Evolutionary conservation across 2,888 invertebrate genomes (phyloP).

Genomic region (Cheilosia urbana): DNA sequence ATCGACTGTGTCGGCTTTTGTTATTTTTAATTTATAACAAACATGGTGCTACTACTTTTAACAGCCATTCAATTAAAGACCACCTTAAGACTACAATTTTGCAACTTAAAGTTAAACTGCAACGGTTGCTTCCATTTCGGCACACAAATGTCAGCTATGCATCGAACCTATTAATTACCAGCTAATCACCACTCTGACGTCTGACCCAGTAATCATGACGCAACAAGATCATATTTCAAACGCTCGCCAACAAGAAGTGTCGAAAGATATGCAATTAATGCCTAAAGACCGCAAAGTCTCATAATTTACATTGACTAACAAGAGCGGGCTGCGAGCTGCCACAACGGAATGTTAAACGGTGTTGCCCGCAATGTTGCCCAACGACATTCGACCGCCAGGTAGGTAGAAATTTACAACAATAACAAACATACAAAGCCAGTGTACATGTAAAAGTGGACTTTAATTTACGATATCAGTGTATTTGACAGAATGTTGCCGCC

Average conservation of each 20-base stretch:
- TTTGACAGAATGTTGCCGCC: constrained; percentile 58
- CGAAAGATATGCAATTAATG: constrained; percentile 22
- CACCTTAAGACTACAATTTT: neutral
- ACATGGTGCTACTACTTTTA: too few relatives aligned
- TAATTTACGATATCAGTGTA: constrained; percentile 65
- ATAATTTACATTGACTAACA: constrained; percentile 25
- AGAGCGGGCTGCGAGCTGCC: neutral
- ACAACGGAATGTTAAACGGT: constrained; percentile 27
- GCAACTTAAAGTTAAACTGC: neutral
- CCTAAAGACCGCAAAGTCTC: constrained; percentile 6
- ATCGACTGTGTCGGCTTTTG: too few relatives aligned
- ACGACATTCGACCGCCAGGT: neutral
- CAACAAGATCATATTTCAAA: constrained; percentile 10
- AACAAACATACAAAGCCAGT: constrained; percentile 9
- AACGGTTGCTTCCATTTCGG: neutral
- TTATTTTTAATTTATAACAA: too few relatives aligned
- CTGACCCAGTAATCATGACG: neutral
- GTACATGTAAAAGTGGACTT: constrained; percentile 67
- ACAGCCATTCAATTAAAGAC: too few relatives aligned
- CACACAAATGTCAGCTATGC: neutral
- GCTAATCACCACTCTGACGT: neutral
- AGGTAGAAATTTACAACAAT: neutral
- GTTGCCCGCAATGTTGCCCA: constrained; percentile 10
- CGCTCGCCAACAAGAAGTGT: neutral
- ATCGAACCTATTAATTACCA: neutral